Percentiles rank a stretch among this genome's conserved stretches.
Evolutionary conservation across 1,140 invertebrate species (phyloP).

Genomic region (Heterodera carotae): DNA sequence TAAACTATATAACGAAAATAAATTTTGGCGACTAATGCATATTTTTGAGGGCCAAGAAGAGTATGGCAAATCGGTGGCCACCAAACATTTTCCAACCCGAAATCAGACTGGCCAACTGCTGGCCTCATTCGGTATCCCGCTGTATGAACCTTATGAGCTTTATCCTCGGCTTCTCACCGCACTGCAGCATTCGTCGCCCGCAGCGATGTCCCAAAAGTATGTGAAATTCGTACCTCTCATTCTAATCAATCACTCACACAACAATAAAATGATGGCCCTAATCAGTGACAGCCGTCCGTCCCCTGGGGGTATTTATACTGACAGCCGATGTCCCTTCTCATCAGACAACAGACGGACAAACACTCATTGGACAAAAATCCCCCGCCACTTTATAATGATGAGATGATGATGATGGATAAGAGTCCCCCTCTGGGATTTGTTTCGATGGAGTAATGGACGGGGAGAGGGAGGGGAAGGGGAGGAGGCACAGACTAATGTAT

Average conservation of each 20-base stretch:
- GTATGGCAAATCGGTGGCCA: background rate
- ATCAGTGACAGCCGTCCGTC: background rate
- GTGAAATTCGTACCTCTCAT: background rate
- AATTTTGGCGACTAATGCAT: too few species aligned
- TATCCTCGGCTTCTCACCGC: background rate
- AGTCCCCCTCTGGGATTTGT: too few species aligned
- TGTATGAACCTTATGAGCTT: background rate
- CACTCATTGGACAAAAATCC: too few species aligned
- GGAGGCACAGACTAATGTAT: too few species aligned
- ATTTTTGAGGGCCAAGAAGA: background rate
- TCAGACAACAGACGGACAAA: background rate
- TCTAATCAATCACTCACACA: background rate
- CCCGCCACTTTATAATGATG: too few species aligned
- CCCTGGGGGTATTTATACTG: background rate
- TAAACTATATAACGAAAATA: too few species aligned
- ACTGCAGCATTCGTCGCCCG: background rate
- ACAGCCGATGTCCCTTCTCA: background rate
- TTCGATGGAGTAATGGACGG: too few species aligned
- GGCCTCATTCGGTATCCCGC: background rate
- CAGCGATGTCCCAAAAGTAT: background rate
- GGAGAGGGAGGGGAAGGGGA: too few species aligned
- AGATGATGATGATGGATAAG: too few species aligned
- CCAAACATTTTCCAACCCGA: background rate
- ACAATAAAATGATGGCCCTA: background rate
- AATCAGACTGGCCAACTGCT: background rate